Evolutionary conservation across 2,113 vertebrate species (phyloP), one percentile per base, ranked within the genome.

Genomic region (Chloropsis hardwickii): DNA sequence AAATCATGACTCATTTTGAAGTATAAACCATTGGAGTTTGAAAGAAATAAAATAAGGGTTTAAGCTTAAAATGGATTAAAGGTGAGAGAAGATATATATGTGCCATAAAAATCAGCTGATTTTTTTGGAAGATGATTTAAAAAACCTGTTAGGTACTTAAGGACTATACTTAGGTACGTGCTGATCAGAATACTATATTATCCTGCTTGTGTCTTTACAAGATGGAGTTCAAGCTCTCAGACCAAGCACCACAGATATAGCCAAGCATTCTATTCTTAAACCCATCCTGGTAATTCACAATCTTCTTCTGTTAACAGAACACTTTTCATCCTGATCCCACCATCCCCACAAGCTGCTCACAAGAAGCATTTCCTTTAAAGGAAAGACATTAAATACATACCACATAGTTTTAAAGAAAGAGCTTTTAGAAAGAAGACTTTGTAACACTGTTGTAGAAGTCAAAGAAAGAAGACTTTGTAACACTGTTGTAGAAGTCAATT

Each of bases 51-150:
- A 96, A 80, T 8, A 74, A n/a, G 27, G 23, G 71, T 95, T 94
- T 96, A 88, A 94, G 90, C 84, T 97, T 97, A 93, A 83, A 94
- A 61, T 53, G 87, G 86, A 96, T 97, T 92, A 94, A 94, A 97
- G 70, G 80, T 90, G 42, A 97, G 92, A 92, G 48, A n/a, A 86
- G 50, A 74, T 37, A 88, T 14, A 66, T 3, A 45, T 45, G 4
- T 89, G 56, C 64, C 88, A 94, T 45, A 90, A 27, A 53, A 76
- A 94, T 53, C 71, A 94, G 93, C 76, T 60, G 66, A 53, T 71
- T 82, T 92, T 89, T 93, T 33, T 10, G 28, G 48, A 96, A n/a
- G 25, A 50, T 53, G 31, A 88, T 64, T 95, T 88, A 15, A 83
- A 79, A 80, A 93, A 69, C 5, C 7, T 42, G 44, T 81, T 94